Evolutionary conservation across 2,797 vertebrate species (phyloP).

Genomic region (Paedocypris micromegethes): DNA sequence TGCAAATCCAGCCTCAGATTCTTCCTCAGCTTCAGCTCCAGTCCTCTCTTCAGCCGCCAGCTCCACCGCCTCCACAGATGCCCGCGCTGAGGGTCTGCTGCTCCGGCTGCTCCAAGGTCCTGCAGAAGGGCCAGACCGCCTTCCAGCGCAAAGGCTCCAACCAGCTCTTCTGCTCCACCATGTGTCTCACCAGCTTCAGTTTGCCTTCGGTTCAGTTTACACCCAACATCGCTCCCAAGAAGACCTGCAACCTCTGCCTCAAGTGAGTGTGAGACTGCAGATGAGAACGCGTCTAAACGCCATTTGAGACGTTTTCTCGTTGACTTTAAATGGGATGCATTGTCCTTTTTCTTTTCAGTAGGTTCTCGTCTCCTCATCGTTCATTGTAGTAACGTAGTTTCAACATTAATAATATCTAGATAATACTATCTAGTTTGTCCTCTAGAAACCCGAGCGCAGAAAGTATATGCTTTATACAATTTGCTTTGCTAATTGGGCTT

Average conservation of each 20-base stretch:
- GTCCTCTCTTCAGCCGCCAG: slow-evolving; percentile 35
- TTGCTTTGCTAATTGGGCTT: too few species aligned
- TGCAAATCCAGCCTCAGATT: slow-evolving; percentile 40
- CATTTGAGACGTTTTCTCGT: too few species aligned
- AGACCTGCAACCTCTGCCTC: slow-evolving; percentile 87
- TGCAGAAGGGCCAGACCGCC: slow-evolving; percentile 93
- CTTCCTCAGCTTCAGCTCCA: slow-evolving; percentile 39
- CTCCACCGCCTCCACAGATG: slow-evolving; percentile 62
- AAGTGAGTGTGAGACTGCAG: too few species aligned
- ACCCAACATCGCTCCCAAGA: slow-evolving; percentile 70
- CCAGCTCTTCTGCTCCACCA: slow-evolving; percentile 97
- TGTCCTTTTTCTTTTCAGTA: too few species aligned
- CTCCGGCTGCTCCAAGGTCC: slow-evolving; percentile 93
- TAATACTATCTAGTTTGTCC: too few species aligned
- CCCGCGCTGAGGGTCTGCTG: slow-evolving; percentile 77
- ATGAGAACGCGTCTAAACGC: too few species aligned
- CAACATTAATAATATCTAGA: too few species aligned
- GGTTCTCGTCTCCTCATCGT: too few species aligned
- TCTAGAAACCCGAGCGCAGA: too few species aligned
- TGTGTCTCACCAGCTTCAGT: slow-evolving; percentile 88
- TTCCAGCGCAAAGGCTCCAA: slow-evolving; percentile 98
- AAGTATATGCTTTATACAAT: too few species aligned
- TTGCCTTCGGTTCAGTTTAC: slow-evolving; percentile 66
- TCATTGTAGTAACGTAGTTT: too few species aligned
- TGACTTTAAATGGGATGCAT: too few species aligned